Conservation (phyloP, 2,888 invertebrate species). For the Phytoseiulus persimilis region DNA sequence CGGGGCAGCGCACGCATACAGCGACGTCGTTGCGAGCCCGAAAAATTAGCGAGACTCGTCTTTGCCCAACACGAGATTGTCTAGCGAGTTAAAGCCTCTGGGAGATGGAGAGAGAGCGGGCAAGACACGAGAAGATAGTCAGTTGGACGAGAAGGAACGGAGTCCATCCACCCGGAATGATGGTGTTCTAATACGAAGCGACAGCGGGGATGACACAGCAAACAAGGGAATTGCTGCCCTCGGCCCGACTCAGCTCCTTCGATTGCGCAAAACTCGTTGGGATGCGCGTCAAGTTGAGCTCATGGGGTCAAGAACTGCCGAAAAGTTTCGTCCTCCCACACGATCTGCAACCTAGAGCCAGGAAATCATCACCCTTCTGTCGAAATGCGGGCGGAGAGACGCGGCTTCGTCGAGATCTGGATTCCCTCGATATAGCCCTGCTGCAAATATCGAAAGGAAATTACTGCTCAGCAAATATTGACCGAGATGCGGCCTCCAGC, state of each 20-base stretch:
- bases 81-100: not conserved
- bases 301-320: no score
- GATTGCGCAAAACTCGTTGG: not conserved
- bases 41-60: not conserved
- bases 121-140: not conserved
- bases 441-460: constrained; percentile 28
- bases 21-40: not conserved
- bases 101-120: not conserved
- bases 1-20: not conserved
- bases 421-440: not conserved
- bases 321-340: no score
- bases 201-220: constrained; percentile 7
- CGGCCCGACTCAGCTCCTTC: not conserved
- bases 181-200: constrained; percentile 36
- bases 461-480: constrained; percentile 33
- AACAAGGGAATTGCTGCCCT: not conserved
- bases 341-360: no score
- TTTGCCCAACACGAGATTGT: not conserved
- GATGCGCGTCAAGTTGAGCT: not conserved
- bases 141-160: not conserved
- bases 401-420: not conserved
- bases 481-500: not conserved
- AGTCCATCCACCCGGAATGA: constrained; percentile 13
- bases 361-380: no score
- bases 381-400: not conserved